phyloP scores from a whole-genome alignment of 2,888 invertebrate genomes.

The Brachyptera risi region DNA sequence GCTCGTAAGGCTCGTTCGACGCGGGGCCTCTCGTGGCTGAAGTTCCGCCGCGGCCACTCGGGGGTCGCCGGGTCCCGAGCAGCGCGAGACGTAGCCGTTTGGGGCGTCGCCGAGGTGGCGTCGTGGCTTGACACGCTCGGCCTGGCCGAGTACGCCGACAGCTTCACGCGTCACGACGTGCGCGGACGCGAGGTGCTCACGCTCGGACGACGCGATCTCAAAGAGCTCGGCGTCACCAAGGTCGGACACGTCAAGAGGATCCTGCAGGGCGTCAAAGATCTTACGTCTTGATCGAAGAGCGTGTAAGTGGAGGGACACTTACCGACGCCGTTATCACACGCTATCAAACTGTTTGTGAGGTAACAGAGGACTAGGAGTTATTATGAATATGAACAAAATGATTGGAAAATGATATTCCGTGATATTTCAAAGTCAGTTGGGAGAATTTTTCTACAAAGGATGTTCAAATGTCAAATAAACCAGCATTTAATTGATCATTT shows the following conservation, averaged over 20 bases:
- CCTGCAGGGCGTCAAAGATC: slow-evolving; percentile 85
- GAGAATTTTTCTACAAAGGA: too few species aligned
- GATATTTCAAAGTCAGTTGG: too few species aligned
- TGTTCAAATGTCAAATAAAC: too few species aligned
- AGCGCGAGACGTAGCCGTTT: slow-evolving; percentile 55
- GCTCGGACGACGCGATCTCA: slow-evolving; percentile 78
- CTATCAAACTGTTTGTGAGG: too few species aligned
- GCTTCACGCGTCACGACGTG: slow-evolving; percentile 87
- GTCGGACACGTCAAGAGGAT: slow-evolving; percentile 95
- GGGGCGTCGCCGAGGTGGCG: slow-evolving; percentile 88
- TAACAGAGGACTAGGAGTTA: too few species aligned
- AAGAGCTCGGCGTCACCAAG: slow-evolving; percentile 90
- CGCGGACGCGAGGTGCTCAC: slow-evolving; percentile 84
- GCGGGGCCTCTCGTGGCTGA: slow-evolving; percentile 62
- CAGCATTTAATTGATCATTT: too few species aligned
- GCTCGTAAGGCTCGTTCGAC: slow-evolving; percentile 53
- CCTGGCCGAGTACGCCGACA: slow-evolving; percentile 85
- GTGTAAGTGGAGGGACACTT: too few species aligned
- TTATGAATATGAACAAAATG: too few species aligned
- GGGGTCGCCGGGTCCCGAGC: slow-evolving; percentile 38
- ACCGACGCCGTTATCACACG: too few species aligned
- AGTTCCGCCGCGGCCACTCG: slow-evolving; percentile 51
- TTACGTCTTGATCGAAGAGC: slow-evolving; percentile 42
- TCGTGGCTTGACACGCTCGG: slow-evolving; percentile 87
- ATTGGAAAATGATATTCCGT: too few species aligned